Evolutionary conservation across 2,113 vertebrate species (phyloP).

Genomic region (Amphiprion percula): DNA sequence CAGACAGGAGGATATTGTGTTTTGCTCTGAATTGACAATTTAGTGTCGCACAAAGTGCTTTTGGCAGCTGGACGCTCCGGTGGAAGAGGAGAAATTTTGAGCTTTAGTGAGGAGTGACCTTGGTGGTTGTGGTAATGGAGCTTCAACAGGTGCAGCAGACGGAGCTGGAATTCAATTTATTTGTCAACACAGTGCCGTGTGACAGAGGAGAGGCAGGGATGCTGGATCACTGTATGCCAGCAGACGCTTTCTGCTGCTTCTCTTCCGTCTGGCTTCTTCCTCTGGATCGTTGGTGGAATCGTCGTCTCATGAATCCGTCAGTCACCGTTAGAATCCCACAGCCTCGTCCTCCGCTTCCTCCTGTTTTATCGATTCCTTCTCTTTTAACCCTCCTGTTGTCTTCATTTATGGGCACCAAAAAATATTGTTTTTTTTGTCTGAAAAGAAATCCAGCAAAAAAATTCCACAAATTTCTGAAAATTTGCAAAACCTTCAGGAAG

Average conservation of each 20-base stretch:
- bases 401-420: too few species aligned
- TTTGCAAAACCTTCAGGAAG: too few species aligned
- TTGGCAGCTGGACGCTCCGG: constrained; percentile 22
- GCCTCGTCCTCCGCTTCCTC: neutral
- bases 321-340: constrained; percentile 20
- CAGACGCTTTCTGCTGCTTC: constrained; percentile 39
- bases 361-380: constrained; percentile 30
- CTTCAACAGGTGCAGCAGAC: constrained; percentile 68
- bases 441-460: too few species aligned
- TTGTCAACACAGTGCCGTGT: constrained; percentile 44
- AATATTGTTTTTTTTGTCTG: too few species aligned
- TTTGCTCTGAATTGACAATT: constrained; percentile 41
- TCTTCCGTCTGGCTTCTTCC: constrained; percentile 35
- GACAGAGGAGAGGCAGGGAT: constrained; percentile 33
- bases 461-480: too few species aligned
- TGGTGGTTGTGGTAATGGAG: constrained; percentile 48
- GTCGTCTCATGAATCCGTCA: constrained; percentile 51
- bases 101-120: constrained; percentile 60
- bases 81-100: constrained; percentile 50
- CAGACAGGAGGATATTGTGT: constrained; percentile 55
- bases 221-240: constrained; percentile 49
- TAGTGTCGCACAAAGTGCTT: constrained; percentile 30
- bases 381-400: constrained; percentile 5
- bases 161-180: constrained; percentile 70
- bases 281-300: constrained; percentile 46